Conservation (phyloP, 1,140 invertebrate species). For the Eufriesea mexicana region DNA sequence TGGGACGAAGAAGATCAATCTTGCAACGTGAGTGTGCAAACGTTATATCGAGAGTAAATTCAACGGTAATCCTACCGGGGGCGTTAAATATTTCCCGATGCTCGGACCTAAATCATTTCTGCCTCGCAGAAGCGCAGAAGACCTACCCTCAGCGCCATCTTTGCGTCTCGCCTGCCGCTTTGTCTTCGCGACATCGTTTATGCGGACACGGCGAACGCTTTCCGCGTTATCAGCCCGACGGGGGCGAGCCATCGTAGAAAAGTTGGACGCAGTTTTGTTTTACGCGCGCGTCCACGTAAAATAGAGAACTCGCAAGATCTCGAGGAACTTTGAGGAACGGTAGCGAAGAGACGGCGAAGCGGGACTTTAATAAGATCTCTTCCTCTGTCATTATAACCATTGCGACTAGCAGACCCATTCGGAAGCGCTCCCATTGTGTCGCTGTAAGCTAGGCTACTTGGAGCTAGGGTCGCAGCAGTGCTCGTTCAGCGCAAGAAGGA, state of each 20-base stretch:
- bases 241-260: not conserved
- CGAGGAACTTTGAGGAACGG: conserved; percentile 2
- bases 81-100: conserved; percentile 39
- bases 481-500: not conserved
- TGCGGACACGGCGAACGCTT: not conserved
- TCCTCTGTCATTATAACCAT: conserved; percentile 1
- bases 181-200: not conserved
- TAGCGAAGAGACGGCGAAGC: not conserved
- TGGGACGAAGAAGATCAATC: conserved; percentile 90
- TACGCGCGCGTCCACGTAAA: not conserved
- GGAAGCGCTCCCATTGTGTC: not conserved
- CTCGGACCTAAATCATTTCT: conserved; percentile 7
- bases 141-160: too few species aligned
- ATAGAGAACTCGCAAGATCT: not conserved
- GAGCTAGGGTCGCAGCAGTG: not conserved
- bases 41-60: conserved; percentile 34
- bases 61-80: conserved; percentile 9
- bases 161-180: not conserved
- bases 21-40: conserved; percentile 85
- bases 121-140: too few species aligned
- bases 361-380: conserved; percentile 32
- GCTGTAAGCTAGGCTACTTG: not conserved
- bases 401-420: not conserved
- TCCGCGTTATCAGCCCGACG: not conserved
- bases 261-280: not conserved